Percentiles rank a stretch among this genome's conserved stretches.
These are phyloP conservation scores for Plagodis pulveraria DNA, from an alignment of 2,888 invertebrate genomes.

Conservation along the genomic window DNA sequence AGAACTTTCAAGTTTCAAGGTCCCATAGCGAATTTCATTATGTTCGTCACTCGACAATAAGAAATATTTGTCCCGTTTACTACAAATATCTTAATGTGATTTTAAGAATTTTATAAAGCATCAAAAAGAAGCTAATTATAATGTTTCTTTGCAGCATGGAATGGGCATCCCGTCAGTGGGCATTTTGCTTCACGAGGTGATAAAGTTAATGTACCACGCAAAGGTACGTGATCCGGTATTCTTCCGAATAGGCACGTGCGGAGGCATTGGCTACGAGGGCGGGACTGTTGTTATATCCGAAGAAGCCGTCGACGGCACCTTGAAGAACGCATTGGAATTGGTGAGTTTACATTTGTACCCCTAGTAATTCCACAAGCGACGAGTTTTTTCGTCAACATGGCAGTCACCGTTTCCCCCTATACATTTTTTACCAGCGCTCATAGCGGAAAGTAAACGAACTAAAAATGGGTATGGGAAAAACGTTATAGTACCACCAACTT, in stretches of 20 bases:
- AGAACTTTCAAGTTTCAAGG: no score
- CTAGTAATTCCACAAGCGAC: no score
- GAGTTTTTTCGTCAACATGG: no score
- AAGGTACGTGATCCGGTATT: constrained; percentile 93
- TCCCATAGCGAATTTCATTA: no score
- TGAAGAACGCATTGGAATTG: constrained; percentile 92
- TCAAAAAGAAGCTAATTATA: neutral
- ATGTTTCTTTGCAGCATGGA: constrained; percentile 90
- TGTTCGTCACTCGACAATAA: no score
- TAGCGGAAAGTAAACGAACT: no score
- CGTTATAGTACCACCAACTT: no score
- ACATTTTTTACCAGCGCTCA: no score
- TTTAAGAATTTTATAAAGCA: neutral
- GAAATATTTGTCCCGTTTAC: no score
- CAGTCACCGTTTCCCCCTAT: no score
- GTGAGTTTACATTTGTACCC: constrained; percentile 74
- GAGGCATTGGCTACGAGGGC: constrained; percentile 95
- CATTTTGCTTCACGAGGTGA: constrained; percentile 97
- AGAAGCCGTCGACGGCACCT: constrained; percentile 94
- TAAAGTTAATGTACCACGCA: constrained; percentile 98
- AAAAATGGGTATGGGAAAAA: no score
- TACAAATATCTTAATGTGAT: no score
- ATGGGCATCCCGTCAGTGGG: constrained; percentile 99
- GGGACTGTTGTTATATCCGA: constrained; percentile 98
- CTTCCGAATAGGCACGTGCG: constrained; percentile 97